phyloP scores from a whole-genome alignment of 2,797 vertebrate genomes.

The Diplodus puntazzo region DNA sequence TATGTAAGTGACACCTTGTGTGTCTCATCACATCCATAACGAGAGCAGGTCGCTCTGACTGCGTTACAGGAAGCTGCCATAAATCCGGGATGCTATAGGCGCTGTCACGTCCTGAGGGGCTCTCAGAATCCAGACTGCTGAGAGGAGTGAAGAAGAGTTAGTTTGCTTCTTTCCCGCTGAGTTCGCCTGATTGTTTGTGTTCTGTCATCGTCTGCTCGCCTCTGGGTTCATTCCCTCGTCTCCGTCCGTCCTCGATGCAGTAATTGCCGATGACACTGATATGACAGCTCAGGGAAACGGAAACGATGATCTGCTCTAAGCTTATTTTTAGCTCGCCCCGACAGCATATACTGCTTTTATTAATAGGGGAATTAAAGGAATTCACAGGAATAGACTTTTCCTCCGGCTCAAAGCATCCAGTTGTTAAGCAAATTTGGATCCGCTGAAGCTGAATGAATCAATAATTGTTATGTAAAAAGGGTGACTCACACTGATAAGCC shows the following conservation, averaged over 20 bases:
- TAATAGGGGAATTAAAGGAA: not conserved
- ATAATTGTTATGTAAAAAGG: not conserved
- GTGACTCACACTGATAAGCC: no score
- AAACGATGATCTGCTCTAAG: not conserved
- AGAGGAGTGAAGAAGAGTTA: slow-evolving; percentile 37
- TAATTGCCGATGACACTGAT: slow-evolving; percentile 62
- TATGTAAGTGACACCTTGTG: slow-evolving; percentile 34
- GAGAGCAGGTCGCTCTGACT: slow-evolving; percentile 58
- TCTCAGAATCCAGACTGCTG: slow-evolving; percentile 38
- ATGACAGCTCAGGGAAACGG: slow-evolving; percentile 37
- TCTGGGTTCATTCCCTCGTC: slow-evolving; percentile 25
- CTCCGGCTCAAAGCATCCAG: not conserved
- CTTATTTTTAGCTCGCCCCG: not conserved
- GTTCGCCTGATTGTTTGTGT: slow-evolving; percentile 61
- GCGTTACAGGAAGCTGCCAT: slow-evolving; percentile 46
- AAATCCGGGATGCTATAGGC: slow-evolving; percentile 30
- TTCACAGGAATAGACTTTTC: not conserved
- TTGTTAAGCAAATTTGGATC: not conserved
- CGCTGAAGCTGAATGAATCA: not conserved
- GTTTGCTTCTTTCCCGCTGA: slow-evolving; percentile 59
- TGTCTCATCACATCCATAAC: slow-evolving; percentile 51
- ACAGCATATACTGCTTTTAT: not conserved
- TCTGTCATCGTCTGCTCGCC: slow-evolving; percentile 29
- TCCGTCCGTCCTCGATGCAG: slow-evolving; percentile 25
- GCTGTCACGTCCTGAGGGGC: slow-evolving; percentile 47